A percentile compares a stretch with the other conserved stretches of the same genome.
phyloP scores from a whole-genome alignment of 2,888 invertebrate genomes.

The Stictocephala bisonia region DNA sequence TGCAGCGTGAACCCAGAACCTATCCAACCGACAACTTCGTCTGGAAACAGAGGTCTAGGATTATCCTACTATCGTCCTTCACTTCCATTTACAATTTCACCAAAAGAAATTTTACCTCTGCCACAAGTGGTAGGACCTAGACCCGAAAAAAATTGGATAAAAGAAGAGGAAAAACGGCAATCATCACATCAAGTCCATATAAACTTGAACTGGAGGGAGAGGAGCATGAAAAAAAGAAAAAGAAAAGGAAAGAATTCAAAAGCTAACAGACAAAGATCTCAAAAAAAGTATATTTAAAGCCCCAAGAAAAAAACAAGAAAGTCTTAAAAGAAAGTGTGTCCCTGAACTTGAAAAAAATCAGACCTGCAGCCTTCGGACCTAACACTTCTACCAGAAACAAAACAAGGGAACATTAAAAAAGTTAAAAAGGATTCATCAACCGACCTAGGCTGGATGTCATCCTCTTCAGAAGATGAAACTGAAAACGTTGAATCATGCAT shows the following conservation, averaged over 20 bases:
- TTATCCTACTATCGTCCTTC: too few relatives aligned
- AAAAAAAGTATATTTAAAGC: slow-evolving; percentile 8
- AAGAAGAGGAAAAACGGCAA: slow-evolving; percentile 41
- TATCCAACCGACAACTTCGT: slow-evolving; percentile 29
- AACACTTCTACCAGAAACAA: too few relatives aligned
- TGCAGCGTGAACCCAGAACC: too few relatives aligned
- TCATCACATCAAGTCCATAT: slow-evolving; percentile 36
- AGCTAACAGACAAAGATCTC: too few relatives aligned
- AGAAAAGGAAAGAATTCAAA: too few relatives aligned
- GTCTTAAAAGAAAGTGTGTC: too few relatives aligned
- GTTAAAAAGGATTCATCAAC: too few relatives aligned
- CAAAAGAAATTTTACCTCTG: slow-evolving; percentile 21
- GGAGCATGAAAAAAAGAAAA: slow-evolving; percentile 28
- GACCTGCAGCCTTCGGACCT: neutral
- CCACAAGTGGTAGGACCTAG: slow-evolving; percentile 29
- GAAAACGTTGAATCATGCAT: slow-evolving; percentile 35
- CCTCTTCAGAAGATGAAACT: slow-evolving; percentile 31
- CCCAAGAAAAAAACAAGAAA: neutral
- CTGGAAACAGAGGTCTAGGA: slow-evolving; percentile 30
- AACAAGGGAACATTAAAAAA: too few relatives aligned
- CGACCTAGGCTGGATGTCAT: slow-evolving; percentile 21
- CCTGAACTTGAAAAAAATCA: too few relatives aligned
- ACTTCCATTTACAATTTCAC: slow-evolving; percentile 35
- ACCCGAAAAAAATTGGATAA: slow-evolving; percentile 24
- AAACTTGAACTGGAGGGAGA: slow-evolving; percentile 36